A percentile compares a stretch with the other conserved stretches of the same genome.
phyloP scores from a whole-genome alignment of 2,113 vertebrate genomes.

The Cyprinodon variegatus region DNA sequence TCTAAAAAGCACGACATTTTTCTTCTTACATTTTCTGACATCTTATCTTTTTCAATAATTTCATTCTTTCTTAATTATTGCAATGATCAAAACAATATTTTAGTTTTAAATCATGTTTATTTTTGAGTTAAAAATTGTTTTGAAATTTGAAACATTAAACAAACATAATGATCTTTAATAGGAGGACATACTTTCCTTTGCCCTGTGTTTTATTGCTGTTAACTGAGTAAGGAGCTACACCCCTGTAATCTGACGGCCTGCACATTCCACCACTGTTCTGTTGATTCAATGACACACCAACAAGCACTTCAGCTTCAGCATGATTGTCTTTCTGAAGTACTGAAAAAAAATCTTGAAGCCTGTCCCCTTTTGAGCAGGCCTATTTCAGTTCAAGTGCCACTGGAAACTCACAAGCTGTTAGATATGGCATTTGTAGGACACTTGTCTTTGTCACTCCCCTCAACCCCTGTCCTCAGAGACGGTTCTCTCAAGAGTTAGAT shows the following conservation, averaged over 20 bases:
- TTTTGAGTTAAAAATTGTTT: neutral
- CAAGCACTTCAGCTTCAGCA: conserved; percentile 53
- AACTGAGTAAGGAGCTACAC: neutral
- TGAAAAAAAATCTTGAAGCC: conserved; percentile 66
- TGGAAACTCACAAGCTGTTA: conserved; percentile 70
- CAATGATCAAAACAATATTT: too few relatives aligned
- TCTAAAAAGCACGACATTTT: too few relatives aligned
- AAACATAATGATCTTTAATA: neutral
- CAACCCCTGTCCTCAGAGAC: conserved; percentile 76
- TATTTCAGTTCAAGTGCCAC: conserved; percentile 77
- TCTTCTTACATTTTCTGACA: too few relatives aligned
- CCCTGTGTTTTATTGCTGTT: neutral
- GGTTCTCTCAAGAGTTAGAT: conserved; percentile 74
- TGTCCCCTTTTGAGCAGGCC: conserved; percentile 66
- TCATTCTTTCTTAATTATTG: too few relatives aligned
- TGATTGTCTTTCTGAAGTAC: conserved; percentile 61
- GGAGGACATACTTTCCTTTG: neutral
- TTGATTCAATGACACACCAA: conserved; percentile 50
- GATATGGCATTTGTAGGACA: conserved; percentile 74
- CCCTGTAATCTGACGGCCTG: conserved; percentile 22
- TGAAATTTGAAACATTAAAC: neutral
- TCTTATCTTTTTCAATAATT: too few relatives aligned
- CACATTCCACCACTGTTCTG: conserved; percentile 41
- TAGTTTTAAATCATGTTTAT: neutral
- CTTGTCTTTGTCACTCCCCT: conserved; percentile 77